Conservation (phyloP, 1,140 invertebrate species). For the Zaprionus gabonicus region DNA sequence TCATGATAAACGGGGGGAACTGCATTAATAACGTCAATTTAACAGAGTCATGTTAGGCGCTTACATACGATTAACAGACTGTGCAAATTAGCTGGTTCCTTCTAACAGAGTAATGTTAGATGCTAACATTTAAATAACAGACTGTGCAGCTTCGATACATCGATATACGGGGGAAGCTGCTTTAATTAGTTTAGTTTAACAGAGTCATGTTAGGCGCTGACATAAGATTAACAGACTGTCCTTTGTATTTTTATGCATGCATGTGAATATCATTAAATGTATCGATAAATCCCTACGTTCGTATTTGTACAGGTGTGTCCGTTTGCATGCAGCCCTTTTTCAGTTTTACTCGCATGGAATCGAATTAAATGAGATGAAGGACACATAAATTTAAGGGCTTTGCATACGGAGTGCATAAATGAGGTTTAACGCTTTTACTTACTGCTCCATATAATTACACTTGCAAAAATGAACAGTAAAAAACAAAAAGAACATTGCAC, state of each 20-base stretch:
- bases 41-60: neutral
- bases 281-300: no score
- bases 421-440: slow-evolving; percentile 58
- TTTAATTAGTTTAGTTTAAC: neutral
- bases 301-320: neutral
- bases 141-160: neutral
- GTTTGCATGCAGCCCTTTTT: neutral
- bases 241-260: neutral
- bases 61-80: neutral
- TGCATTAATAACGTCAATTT: neutral
- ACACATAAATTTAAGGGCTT: slow-evolving; percentile 33
- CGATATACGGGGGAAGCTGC: neutral
- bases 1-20: neutral
- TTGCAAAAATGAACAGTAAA: slow-evolving; percentile 70
- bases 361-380: slow-evolving; percentile 12
- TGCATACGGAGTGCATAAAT: slow-evolving; percentile 61
- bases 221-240: neutral
- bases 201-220: neutral
- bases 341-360: slow-evolving; percentile 4
- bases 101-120: neutral
- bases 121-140: neutral
- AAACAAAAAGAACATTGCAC: slow-evolving; percentile 13
- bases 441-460: slow-evolving; percentile 72
- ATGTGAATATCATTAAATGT: neutral
- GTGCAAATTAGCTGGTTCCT: neutral